phyloP scores from a whole-genome alignment of 1,140 invertebrate genomes.

The Araneus ventricosus region DNA sequence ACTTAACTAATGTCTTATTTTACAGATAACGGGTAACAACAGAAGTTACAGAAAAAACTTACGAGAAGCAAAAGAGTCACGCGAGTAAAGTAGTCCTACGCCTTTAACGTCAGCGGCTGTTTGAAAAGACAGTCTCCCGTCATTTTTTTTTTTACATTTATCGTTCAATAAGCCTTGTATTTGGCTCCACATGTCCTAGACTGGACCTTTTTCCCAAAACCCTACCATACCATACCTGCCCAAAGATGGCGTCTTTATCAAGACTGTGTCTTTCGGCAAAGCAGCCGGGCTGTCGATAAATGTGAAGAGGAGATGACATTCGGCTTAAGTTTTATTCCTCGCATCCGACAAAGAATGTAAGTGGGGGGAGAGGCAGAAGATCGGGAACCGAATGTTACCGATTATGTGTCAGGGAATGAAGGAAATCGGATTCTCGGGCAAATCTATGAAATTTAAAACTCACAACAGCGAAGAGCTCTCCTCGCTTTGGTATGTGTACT shows the following conservation, averaged over 20 bases:
- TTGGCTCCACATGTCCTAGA: too few species aligned
- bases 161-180: too few species aligned
- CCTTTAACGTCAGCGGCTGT: too few species aligned
- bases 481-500: constrained; percentile 16
- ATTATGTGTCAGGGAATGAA: constrained; percentile 50
- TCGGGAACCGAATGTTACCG: constrained; percentile 46
- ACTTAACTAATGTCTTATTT: too few species aligned
- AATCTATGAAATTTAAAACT: constrained; percentile 55
- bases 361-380: neutral
- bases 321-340: constrained; percentile 49
- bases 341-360: constrained; percentile 14
- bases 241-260: neutral
- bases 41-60: too few species aligned
- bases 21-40: too few species aligned
- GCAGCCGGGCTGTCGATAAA: constrained; percentile 34
- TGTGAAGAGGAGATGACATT: constrained; percentile 31
- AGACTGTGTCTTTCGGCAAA: neutral
- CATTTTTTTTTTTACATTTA: too few species aligned
- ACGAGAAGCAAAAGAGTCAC: too few species aligned
- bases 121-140: too few species aligned
- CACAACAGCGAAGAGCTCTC: constrained; percentile 23
- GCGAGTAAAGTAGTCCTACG: too few species aligned
- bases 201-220: too few species aligned
- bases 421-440: constrained; percentile 40
- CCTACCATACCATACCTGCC: neutral